Base-by-base conservation (phyloP, 1,140 invertebrate genomes). In the Microplitis demolitor region DNA sequence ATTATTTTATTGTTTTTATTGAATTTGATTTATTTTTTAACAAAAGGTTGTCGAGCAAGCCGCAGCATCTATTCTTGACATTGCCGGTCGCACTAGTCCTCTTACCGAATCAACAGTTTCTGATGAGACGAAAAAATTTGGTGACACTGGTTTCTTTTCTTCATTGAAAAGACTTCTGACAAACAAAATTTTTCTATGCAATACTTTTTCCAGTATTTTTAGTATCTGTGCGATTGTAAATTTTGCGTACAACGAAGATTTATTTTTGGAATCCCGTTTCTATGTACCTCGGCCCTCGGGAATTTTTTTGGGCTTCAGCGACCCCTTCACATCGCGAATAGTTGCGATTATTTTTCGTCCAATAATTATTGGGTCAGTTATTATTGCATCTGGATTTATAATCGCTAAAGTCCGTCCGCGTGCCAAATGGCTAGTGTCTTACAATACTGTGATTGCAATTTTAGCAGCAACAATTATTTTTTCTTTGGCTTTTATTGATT, bases 351-450 rank as follows among this genome's bases (percentile, higher is more conserved):
- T 90, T 4, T 83, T 92, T 1, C 90, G 90, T 71, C 90, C 93
- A 2, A 83, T 92, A 1, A 83, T 92, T 2, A 88, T 91, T 73
- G 89, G 89, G 1, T 73, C 91, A 11, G 88, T 89, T 2, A 83
- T 93, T 61, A 80, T 93, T 4, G 63, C 91, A 2, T 87, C 90
- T 54, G 93, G 92, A 0, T 77, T 91, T 31, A 73, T 93, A 1
- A 91, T 94, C 3, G 81, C 89, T 0, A 91, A 88, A 80, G 80
- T 84, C 0, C 88, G 88, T 74, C 90, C 92, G 0, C 87, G 84
- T 33, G 88, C 90, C 8, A 81, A 87, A 69, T 81, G 71, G n/a
- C 76, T 93, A 2, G 85, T 89, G 4, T 77, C 77, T 4, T 92
- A 91, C 78, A 92, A 91, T 80, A 87, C 92, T 0, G 45, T 87